These are phyloP conservation scores for Rhagonycha lutea DNA, from an alignment of 2,888 invertebrate genomes.

Conservation along the genomic window DNA sequence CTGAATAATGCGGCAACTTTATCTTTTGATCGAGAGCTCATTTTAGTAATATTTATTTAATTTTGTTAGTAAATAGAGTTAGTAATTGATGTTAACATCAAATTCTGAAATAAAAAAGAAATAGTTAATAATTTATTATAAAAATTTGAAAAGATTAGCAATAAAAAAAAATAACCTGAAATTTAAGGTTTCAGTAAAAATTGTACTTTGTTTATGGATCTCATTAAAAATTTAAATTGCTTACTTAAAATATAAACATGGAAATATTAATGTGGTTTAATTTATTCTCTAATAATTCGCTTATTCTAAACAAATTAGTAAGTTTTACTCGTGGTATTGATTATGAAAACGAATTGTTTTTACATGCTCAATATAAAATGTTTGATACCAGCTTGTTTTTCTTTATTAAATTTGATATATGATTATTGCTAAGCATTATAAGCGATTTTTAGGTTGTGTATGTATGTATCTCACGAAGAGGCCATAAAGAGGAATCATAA, in stretches of 20 bases:
- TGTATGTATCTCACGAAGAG: background rate
- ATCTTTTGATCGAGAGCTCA: conserved; percentile 80
- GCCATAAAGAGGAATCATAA: background rate
- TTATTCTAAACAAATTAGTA: background rate
- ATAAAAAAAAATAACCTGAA: background rate
- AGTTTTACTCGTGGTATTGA: background rate
- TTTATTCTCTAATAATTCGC: background rate
- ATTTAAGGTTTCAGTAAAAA: background rate
- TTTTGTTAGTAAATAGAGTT: background rate
- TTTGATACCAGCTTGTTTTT: background rate
- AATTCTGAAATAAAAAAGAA: background rate
- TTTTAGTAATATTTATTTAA: conserved; percentile 45
- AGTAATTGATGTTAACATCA: background rate
- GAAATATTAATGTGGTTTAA: background rate
- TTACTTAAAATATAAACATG: background rate
- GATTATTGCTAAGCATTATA: background rate
- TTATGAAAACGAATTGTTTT: background rate
- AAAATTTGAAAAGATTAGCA: background rate
- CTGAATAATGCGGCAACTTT: conserved; percentile 81
- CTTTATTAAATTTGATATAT: background rate
- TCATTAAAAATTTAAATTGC: background rate
- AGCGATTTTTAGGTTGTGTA: background rate
- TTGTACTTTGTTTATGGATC: background rate
- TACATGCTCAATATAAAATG: too few relatives aligned
- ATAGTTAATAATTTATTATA: background rate